These are phyloP conservation scores for Nipponacmea schrenckii DNA, from an alignment of 2,888 invertebrate species.

Conservation along the genomic window DNA sequence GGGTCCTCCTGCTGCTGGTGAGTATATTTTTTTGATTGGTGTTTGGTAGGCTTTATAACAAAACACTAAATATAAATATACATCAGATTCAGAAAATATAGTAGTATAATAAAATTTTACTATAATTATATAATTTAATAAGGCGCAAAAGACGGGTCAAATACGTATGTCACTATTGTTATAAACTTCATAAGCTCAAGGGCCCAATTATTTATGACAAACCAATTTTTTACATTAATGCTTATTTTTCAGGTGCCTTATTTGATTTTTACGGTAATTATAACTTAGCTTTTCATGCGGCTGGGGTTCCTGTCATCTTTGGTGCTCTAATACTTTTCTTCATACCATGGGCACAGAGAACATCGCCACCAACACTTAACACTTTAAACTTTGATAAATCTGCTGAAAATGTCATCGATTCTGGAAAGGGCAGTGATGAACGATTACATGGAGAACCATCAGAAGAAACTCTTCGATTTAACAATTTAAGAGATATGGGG, in stretches of 20 bases:
- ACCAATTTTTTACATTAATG: neutral
- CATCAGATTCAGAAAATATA: too few relatives aligned
- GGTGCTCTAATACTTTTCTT: conserved; percentile 52
- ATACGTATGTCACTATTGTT: too few relatives aligned
- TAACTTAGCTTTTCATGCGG: conserved; percentile 54
- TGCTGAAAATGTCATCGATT: neutral
- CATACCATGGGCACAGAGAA: conserved; percentile 58
- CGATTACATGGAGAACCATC: neutral
- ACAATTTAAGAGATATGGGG: neutral
- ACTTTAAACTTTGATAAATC: neutral
- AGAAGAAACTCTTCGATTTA: conserved; percentile 11
- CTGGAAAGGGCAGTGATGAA: neutral
- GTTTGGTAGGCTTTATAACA: too few relatives aligned
- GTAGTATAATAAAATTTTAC: too few relatives aligned
- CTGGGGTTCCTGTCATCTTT: conserved; percentile 49
- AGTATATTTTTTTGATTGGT: neutral
- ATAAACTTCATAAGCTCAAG: too few relatives aligned
- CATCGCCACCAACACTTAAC: conserved; percentile 11
- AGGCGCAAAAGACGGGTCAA: too few relatives aligned
- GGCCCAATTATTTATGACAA: too few relatives aligned
- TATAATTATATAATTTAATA: too few relatives aligned
- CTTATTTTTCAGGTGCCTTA: conserved; percentile 45
- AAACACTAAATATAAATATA: too few relatives aligned
- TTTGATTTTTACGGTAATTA: conserved; percentile 53
- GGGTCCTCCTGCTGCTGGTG: conserved; percentile 59